Base-by-base conservation (phyloP, 2,113 vertebrate genomes). In the Caretta caretta region DNA sequence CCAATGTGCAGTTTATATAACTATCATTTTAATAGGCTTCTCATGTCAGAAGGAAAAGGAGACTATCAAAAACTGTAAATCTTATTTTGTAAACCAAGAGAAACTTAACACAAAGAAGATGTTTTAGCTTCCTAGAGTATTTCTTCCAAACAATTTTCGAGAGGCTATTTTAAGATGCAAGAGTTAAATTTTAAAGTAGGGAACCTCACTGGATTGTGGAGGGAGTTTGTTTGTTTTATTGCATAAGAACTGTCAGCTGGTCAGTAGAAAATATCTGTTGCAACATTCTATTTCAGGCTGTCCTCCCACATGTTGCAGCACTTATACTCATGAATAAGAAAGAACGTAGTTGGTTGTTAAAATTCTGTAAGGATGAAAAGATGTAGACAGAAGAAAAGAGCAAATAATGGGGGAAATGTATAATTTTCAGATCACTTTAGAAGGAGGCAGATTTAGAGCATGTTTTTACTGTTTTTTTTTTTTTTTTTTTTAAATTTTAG, bases 201-300 rank as follows among this genome's bases (percentile, higher is more conserved):
- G 80, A 93, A 83, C 86, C 88, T 80, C 84, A 90, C 72, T 89
- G 84, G 35, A 50, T 75, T 97, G 1, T 50, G 65, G n/a, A 19
- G n/a, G n/a, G 65, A 4, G 65, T 20, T n/a, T 83, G 78, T 92
- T 94, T 78, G 92, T 90, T 93, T 85, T 82, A 35, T 97, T 98
- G 97, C 93, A 48, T 96, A 97, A 98, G 89, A 95, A 90, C 84
- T 85, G 92, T 97, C 97, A 97, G 95, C 93, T 94, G 51, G 51
- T 94, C 90, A 90, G 79, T 75, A 92, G 69, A 95, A 90, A 80
- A 92, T 29, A 69, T 79, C 72, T 95, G 62, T 97, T 98, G 95
- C 89, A 98, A 91, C 90, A 88, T 85, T 86, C 35, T 81, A 80
- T 54, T 97, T 92, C 93, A 85, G 89, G 88, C 93, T 84, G 92